Conservation (phyloP, 2,888 invertebrate species). For the Alitta virens region DNA sequence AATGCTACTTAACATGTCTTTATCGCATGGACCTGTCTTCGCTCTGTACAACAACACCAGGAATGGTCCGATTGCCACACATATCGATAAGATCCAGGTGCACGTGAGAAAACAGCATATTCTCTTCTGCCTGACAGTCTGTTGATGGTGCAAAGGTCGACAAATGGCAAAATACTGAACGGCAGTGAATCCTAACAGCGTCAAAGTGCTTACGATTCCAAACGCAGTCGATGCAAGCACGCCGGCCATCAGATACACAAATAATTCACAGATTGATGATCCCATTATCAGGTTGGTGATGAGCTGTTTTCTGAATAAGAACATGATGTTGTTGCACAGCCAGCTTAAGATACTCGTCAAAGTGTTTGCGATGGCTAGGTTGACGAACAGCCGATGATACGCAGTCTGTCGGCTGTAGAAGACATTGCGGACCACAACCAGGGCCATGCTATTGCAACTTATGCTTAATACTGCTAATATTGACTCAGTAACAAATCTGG, state of each 20-base stretch:
- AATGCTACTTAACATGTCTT: conserved; percentile 6
- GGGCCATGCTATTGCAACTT: conserved; percentile 18
- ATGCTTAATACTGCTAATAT: conserved; percentile 5
- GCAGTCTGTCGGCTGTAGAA: conserved; percentile 16
- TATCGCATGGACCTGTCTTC: conserved; percentile 1
- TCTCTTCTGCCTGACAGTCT: conserved; percentile 13
- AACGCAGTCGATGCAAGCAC: conserved; percentile 19
- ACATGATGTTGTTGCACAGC: conserved; percentile 25
- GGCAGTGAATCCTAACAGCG: conserved; percentile 26
- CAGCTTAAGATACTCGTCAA: conserved; percentile 20
- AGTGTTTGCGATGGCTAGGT: conserved; percentile 26
- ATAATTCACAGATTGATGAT: conserved; percentile 16
- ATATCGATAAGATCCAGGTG: conserved; percentile 20
- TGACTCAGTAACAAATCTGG: conserved; percentile 14
- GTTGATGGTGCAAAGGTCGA: conserved; percentile 21
- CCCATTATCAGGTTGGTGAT: not conserved
- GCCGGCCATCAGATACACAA: conserved; percentile 21
- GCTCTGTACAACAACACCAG: conserved; percentile 7
- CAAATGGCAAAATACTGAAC: conserved; percentile 30
- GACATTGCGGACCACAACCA: conserved; percentile 11
- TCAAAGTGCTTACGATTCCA: conserved; percentile 24
- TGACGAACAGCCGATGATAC: conserved; percentile 27
- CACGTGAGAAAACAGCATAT: conserved; percentile 12
- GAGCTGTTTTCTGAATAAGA: conserved; percentile 12
- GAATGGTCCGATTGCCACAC: conserved; percentile 11